Percentiles rank a stretch among this genome's conserved stretches.
Conservation (phyloP, 2,113 vertebrate species). For the Centropus unirufus region DNA sequence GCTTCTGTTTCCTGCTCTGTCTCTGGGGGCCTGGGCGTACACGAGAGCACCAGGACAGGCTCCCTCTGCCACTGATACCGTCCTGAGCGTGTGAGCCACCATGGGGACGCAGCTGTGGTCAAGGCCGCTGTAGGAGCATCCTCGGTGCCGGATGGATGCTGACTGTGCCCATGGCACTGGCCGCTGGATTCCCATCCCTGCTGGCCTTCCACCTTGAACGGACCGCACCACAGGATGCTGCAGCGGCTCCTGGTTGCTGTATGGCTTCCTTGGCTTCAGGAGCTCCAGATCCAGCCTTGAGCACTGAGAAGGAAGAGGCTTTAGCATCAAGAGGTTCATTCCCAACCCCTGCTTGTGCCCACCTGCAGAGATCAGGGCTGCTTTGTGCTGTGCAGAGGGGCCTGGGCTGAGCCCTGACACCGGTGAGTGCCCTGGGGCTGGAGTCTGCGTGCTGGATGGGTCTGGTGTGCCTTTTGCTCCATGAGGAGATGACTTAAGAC, state of each 20-base stretch:
- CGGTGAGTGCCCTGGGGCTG: fast-evolving
- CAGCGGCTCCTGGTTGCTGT: neutral
- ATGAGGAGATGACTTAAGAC: neutral
- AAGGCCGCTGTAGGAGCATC: neutral
- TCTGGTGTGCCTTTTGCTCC: neutral
- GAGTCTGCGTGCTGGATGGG: neutral
- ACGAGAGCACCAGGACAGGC: neutral
- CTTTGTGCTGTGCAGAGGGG: fast-evolving
- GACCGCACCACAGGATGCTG: neutral
- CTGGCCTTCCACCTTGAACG: neutral
- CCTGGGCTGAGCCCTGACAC: neutral
- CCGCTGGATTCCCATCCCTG: neutral
- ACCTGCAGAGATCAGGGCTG: neutral
- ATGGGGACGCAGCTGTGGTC: neutral
- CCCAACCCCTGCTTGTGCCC: neutral
- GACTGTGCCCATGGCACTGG: neutral
- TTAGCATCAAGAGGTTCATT: neutral
- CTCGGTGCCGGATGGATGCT: neutral
- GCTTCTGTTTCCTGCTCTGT: neutral
- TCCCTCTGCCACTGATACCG: neutral
- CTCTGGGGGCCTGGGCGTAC: neutral
- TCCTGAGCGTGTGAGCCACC: neutral
- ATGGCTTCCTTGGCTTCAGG: neutral
- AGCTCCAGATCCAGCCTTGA: neutral
- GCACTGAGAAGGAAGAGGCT: neutral